A percentile compares a stretch with the other conserved stretches of the same genome.
Conservation (phyloP, 1,140 invertebrate species). For the Orius insidiosus region DNA sequence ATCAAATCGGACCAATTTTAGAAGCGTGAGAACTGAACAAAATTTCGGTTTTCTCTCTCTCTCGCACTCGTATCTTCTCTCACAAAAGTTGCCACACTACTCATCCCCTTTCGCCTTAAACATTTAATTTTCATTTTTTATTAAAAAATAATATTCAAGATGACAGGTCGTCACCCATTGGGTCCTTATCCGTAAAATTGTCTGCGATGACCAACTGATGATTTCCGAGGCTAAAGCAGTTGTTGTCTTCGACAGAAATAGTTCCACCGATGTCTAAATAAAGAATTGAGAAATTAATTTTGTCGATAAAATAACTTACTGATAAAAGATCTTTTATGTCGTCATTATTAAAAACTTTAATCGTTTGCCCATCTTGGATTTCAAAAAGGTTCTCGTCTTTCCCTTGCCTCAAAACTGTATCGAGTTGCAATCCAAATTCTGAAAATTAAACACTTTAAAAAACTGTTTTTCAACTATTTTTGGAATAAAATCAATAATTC, state of each 20-base stretch:
- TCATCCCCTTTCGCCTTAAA: no score
- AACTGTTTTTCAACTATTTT: slow-evolving; percentile 2
- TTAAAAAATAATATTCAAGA: no score
- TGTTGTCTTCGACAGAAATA: slow-evolving; percentile 16
- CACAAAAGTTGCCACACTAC: no score
- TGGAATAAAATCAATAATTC: neutral
- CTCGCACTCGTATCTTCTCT: no score
- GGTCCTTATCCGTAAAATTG: no score
- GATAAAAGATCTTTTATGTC: slow-evolving; percentile 13
- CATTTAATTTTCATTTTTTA: no score
- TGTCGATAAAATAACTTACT: neutral
- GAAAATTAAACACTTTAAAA: neutral
- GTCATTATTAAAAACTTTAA: slow-evolving; percentile 19
- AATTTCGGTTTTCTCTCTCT: no score
- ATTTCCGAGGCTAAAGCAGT: no score
- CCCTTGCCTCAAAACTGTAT: slow-evolving; percentile 15
- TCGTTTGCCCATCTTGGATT: slow-evolving; percentile 16
- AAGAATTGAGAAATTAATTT: neutral
- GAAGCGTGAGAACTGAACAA: no score
- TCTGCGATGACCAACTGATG: no score
- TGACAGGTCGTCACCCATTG: no score
- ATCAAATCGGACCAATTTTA: no score
- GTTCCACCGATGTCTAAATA: slow-evolving; percentile 6
- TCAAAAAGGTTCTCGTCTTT: slow-evolving; percentile 16
- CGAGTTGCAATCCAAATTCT: slow-evolving; percentile 6